Evolutionary conservation across 2,113 vertebrate species (phyloP).

Genomic region (Numenius arquata): DNA sequence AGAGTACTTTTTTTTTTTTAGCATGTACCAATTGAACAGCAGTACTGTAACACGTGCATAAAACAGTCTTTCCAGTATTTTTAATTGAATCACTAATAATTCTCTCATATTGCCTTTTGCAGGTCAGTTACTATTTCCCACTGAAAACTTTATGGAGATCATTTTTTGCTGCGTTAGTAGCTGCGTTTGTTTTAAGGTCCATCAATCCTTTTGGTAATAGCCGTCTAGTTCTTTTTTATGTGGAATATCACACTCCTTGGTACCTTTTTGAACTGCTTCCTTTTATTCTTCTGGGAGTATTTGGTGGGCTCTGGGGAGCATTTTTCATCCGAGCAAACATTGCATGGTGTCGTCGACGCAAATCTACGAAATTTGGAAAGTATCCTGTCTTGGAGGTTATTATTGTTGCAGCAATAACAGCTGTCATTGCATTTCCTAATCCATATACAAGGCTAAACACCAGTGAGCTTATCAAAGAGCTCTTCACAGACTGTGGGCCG

Average conservation of each 20-base stretch:
- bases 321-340: conserved; percentile 98
- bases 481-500: conserved; percentile 96
- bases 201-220: conserved; percentile 99
- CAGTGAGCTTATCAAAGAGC: conserved; percentile 97
- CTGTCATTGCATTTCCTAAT: conserved; percentile 94
- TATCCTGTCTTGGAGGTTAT: conserved; percentile 97
- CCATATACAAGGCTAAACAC: conserved; percentile 97
- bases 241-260: conserved; percentile 98
- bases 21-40: not conserved
- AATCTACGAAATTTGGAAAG: conserved; percentile 94
- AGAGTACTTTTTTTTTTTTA: not conserved
- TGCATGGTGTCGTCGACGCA: conserved; percentile 94
- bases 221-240: conserved; percentile 96
- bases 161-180: conserved; percentile 97
- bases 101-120: conserved; percentile 4
- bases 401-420: conserved; percentile 92
- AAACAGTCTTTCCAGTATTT: not conserved
- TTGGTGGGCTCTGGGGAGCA: conserved; percentile 97
- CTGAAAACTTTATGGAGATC: conserved; percentile 98
- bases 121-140: conserved; percentile 99
- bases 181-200: conserved; percentile 95
- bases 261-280: conserved; percentile 98
- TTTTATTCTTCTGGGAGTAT: conserved; percentile 96
- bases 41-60: not conserved
- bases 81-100: not conserved